phyloP scores from a whole-genome alignment of 2,797 vertebrate genomes.

The Pampus argenteus region DNA sequence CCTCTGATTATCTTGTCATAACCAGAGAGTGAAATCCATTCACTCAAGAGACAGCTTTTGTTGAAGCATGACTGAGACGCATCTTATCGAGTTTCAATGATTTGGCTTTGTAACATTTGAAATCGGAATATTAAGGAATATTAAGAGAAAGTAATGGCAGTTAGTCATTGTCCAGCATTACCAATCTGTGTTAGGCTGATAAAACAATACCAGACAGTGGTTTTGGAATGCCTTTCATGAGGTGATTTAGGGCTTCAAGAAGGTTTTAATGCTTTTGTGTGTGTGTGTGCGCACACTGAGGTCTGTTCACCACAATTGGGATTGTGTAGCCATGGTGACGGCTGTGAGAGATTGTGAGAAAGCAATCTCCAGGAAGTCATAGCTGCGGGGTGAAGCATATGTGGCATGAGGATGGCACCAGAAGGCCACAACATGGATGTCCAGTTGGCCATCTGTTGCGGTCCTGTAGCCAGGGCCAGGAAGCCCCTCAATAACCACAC shows the following conservation, averaged over 20 bases:
- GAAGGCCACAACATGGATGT: conserved; percentile 82
- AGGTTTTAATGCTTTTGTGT: conserved; percentile 32
- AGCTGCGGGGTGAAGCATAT: conserved; percentile 85
- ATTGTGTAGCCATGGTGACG: conserved; percentile 74
- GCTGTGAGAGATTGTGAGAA: conserved; percentile 77
- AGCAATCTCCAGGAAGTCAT: conserved; percentile 81
- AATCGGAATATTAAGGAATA: conserved; percentile 49
- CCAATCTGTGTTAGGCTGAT: conserved; percentile 44
- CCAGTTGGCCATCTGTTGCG: conserved; percentile 85
- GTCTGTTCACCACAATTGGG: conserved; percentile 54
- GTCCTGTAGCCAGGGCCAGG: conserved; percentile 71
- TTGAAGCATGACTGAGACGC: conserved; percentile 45
- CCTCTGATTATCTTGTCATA: conserved; percentile 63
- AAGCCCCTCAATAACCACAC: conserved; percentile 70
- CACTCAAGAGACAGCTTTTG: conserved; percentile 50
- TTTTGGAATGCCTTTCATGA: conserved; percentile 40
- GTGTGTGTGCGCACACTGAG: conserved; percentile 16
- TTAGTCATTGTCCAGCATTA: conserved; percentile 22
- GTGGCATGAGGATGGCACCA: conserved; percentile 83
- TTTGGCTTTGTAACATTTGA: conserved; percentile 36
- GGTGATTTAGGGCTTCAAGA: conserved; percentile 39
- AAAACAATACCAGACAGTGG: conserved; percentile 43
- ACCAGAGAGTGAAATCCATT: conserved; percentile 55
- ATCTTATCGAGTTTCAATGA: conserved; percentile 49
- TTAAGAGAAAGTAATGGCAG: conserved; percentile 17